These are phyloP conservation scores for Sebastes itinus DNA, from an alignment of 2,797 vertebrate species.

Conservation along the genomic window DNA sequence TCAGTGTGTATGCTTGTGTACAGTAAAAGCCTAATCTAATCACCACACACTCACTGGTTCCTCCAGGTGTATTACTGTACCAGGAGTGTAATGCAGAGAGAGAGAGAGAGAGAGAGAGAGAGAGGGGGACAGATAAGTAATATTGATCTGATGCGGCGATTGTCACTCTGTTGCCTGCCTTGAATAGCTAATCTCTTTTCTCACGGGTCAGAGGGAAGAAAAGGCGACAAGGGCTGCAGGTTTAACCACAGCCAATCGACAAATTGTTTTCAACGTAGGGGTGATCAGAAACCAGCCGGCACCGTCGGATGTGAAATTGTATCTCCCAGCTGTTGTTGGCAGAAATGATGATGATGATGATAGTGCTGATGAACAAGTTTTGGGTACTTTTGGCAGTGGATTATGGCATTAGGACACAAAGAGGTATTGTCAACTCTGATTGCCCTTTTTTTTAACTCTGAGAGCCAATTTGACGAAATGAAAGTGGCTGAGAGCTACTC, in stretches of 20 bases:
- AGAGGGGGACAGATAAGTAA: conserved; percentile 62
- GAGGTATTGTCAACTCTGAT: not conserved
- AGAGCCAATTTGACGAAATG: not conserved
- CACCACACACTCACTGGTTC: conserved; percentile 68
- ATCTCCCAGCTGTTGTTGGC: conserved; percentile 44
- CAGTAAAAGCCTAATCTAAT: conserved; percentile 78
- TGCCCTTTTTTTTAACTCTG: not conserved
- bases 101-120: not conserved
- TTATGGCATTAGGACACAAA: not conserved
- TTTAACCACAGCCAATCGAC: conserved; percentile 62
- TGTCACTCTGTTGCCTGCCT: conserved; percentile 67
- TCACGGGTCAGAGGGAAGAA: conserved; percentile 72
- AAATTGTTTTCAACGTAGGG: conserved; percentile 56
- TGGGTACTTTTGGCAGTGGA: not conserved
- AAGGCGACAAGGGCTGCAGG: conserved; percentile 25
- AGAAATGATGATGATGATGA: not conserved
- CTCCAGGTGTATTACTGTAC: conserved; percentile 77
- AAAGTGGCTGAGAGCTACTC: fast-evolving
- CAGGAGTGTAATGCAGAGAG: conserved; percentile 65
- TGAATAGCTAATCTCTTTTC: conserved; percentile 78
- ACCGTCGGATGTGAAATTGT: conserved; percentile 51
- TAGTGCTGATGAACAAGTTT: conserved; percentile 26
- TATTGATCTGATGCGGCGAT: conserved; percentile 79
- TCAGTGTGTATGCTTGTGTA: conserved; percentile 65
- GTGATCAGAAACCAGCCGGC: conserved; percentile 37